A percentile compares a stretch with the other conserved stretches of the same genome.
Evolutionary conservation across 2,888 invertebrate species (phyloP).

Genomic region (Drosophila neonasuta): DNA sequence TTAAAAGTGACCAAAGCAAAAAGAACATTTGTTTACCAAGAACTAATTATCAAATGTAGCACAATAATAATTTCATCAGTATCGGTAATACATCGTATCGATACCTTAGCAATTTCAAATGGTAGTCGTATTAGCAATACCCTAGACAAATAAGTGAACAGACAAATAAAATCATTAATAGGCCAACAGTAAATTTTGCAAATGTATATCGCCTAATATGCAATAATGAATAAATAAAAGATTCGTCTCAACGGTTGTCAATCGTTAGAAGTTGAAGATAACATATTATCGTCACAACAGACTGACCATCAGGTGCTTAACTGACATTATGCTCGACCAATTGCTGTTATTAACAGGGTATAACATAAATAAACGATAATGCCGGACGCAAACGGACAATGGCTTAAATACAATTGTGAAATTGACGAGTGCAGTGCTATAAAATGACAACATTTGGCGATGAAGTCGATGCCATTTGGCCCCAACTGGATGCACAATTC

Average conservation of each 20-base stretch:
- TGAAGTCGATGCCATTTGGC: conserved; percentile 69
- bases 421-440: conserved; percentile 5
- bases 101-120: not conserved
- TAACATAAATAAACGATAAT: conserved; percentile 22
- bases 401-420: conserved; percentile 46
- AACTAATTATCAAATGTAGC: too few species aligned
- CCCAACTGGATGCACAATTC: conserved; percentile 15
- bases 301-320: not conserved
- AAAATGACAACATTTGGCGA: conserved; percentile 74
- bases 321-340: not conserved
- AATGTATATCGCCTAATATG: not conserved
- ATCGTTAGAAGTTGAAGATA: not conserved
- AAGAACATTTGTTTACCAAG: too few species aligned
- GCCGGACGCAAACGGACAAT: not conserved
- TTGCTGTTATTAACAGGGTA: not conserved
- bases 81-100: not conserved
- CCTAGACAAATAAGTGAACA: not conserved
- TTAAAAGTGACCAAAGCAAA: too few species aligned
- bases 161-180: not conserved
- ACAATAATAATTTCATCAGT: not conserved
- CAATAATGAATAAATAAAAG: not conserved
- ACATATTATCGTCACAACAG: too few species aligned
- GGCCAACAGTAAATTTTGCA: not conserved
- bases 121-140: not conserved
- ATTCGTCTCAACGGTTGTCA: accelerated